These are phyloP conservation scores for Philotrypesis tridentata DNA, from an alignment of 1,140 invertebrate species.

Conservation along the genomic window DNA sequence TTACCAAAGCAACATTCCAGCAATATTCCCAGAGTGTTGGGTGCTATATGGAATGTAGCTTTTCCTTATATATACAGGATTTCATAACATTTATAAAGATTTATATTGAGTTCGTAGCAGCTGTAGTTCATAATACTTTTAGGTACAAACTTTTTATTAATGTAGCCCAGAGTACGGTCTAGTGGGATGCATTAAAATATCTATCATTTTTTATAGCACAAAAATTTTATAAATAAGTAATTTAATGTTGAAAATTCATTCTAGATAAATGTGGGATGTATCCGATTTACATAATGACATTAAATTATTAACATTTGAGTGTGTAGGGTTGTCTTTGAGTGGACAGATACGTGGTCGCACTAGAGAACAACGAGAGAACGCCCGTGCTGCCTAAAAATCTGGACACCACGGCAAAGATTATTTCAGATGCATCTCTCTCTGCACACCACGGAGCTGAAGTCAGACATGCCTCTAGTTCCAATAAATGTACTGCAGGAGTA, in stretches of 20 bases:
- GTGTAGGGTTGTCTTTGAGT: conserved; percentile 88
- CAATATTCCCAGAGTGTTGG: too few relatives aligned
- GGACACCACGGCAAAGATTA: conserved; percentile 56
- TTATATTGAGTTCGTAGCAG: conserved; percentile 96
- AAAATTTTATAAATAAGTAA: neutral
- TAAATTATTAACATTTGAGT: conserved; percentile 91
- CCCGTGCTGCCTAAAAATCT: conserved; percentile 63
- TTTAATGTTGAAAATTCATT: conserved; percentile 23
- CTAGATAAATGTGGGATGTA: conserved; percentile 88
- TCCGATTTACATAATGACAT: conserved; percentile 94
- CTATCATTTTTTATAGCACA: neutral
- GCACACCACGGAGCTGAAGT: conserved; percentile 56
- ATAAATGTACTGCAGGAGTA: conserved; percentile 51
- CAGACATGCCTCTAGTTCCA: conserved; percentile 45
- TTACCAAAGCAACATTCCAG: too few relatives aligned
- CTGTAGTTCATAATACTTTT: conserved; percentile 95
- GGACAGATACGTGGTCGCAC: conserved; percentile 82
- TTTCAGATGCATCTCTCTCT: conserved; percentile 62
- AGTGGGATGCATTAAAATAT: conserved; percentile 77
- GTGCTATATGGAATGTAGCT: too few relatives aligned
- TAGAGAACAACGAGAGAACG: conserved; percentile 76
- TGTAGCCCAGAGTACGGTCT: conserved; percentile 72
- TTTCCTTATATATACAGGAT: conserved; percentile 96
- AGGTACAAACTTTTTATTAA: conserved; percentile 89
- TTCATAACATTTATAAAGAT: conserved; percentile 98